A percentile compares a stretch with the other conserved stretches of the same genome.
Conservation (phyloP, 2,888 invertebrate genomes). For the Drosophila greeni region DNA sequence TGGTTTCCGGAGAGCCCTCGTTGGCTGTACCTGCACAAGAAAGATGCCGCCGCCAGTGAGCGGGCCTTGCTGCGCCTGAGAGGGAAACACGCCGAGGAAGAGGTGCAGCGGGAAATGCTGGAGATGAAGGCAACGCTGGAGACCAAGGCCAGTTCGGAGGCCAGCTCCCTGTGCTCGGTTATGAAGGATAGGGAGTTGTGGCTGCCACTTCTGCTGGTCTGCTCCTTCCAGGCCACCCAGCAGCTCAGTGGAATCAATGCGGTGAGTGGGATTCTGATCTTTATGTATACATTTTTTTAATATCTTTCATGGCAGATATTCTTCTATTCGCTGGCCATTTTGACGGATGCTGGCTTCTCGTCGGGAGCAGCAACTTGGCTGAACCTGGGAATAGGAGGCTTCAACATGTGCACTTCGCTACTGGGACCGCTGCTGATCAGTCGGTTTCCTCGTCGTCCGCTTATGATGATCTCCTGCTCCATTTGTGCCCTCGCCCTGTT, state of each 20-base stretch:
- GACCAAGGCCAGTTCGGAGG: conserved; percentile 55
- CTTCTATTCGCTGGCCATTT: conserved; percentile 89
- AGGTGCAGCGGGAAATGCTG: conserved; percentile 81
- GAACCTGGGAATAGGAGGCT: conserved; percentile 86
- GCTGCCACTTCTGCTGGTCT: conserved; percentile 87
- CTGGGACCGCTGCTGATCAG: conserved; percentile 84
- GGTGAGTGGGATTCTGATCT: conserved; percentile 79
- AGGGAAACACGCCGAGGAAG: conserved; percentile 25
- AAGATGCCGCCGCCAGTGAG: conserved; percentile 82
- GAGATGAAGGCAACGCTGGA: conserved; percentile 80
- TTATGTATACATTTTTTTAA: neutral
- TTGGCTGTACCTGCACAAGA: conserved; percentile 86
- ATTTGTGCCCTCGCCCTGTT: conserved; percentile 81
- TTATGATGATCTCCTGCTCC: conserved; percentile 83
- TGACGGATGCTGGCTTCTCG: conserved; percentile 84
- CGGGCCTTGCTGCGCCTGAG: conserved; percentile 55
- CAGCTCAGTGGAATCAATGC: conserved; percentile 94
- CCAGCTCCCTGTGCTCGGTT: conserved; percentile 82
- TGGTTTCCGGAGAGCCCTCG: conserved; percentile 93
- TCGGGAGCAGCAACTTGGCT: conserved; percentile 82
- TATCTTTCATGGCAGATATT: conserved; percentile 79
- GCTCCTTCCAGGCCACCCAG: conserved; percentile 86
- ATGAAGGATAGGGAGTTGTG: conserved; percentile 81
- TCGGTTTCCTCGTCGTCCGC: conserved; percentile 82
- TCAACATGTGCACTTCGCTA: conserved; percentile 83